These are phyloP conservation scores for Turdus rufiventris DNA, from an alignment of 2,113 vertebrate genomes.

Conservation along the genomic window DNA sequence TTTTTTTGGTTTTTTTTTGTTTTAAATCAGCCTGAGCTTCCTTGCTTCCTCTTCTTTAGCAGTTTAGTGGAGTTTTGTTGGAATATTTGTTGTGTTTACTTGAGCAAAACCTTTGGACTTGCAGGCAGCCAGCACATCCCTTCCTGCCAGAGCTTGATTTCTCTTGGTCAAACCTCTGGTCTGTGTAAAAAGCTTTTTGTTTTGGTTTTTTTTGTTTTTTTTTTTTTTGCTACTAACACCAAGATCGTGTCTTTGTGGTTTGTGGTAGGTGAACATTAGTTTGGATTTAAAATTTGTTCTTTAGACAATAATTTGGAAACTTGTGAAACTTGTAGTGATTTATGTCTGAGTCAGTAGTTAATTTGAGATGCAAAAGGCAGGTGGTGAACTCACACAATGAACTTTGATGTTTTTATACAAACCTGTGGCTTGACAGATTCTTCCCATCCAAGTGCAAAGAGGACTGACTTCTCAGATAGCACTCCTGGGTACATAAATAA, in stretches of 20 bases:
- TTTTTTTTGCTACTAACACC: too few species aligned
- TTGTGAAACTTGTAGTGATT: background rate
- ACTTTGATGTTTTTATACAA: background rate
- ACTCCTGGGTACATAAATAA: background rate
- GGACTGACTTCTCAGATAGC: background rate
- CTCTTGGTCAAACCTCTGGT: too few species aligned
- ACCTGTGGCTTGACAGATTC: background rate
- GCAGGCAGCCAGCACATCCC: too few species aligned
- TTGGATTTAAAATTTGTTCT: background rate
- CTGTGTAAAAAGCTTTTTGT: too few species aligned
- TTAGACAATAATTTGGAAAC: background rate
- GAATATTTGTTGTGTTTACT: conserved; percentile 31
- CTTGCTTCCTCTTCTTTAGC: background rate
- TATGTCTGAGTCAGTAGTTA: background rate
- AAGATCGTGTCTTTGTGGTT: too few species aligned
- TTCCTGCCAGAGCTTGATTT: too few species aligned
- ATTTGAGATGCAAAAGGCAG: background rate
- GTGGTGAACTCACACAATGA: background rate
- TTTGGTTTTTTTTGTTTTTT: too few species aligned
- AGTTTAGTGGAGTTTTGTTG: background rate
- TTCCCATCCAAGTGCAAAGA: background rate
- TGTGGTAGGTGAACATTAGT: too few species aligned
- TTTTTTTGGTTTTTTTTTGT: background rate
- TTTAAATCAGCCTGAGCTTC: background rate
- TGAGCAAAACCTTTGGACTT: background rate